Evolutionary conservation across 2,797 vertebrate genomes (phyloP).

Genomic region (Myotis daubentonii): DNA sequence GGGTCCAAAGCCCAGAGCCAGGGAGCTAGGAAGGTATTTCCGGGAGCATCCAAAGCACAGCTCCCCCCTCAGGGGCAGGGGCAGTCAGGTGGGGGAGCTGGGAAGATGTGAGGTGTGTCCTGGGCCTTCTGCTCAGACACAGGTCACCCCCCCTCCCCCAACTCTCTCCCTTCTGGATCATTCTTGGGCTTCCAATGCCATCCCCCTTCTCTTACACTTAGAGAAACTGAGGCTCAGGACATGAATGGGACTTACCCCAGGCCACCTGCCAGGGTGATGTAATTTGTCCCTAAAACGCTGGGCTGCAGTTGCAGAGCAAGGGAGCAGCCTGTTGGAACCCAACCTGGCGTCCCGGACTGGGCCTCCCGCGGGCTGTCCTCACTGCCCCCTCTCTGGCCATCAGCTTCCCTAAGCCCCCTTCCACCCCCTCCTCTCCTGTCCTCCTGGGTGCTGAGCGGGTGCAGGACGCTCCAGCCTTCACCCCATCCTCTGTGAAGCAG

Average conservation of each 20-base stretch:
- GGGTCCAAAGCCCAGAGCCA: not conserved
- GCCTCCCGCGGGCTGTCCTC: not conserved
- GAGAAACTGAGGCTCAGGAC: not conserved
- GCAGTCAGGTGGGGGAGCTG: not conserved
- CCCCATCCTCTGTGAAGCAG: not conserved
- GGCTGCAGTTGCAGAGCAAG: not conserved
- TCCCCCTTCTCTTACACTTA: not conserved
- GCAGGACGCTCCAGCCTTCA: not conserved
- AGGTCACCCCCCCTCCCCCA: fast-evolving
- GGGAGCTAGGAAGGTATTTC: not conserved
- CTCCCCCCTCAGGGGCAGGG: no score
- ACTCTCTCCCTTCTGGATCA: not conserved
- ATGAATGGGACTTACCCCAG: not conserved
- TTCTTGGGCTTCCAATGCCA: not conserved
- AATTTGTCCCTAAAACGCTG: not conserved
- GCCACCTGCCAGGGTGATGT: not conserved
- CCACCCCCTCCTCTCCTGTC: not conserved
- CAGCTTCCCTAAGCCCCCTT: not conserved
- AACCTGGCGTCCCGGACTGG: not conserved
- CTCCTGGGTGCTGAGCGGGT: fast-evolving
- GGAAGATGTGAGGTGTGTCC: not conserved
- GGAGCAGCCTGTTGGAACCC: not conserved
- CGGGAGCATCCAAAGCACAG: not conserved
- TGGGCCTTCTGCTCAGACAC: not conserved
- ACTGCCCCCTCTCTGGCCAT: not conserved